Conservation (phyloP, 2,888 invertebrate species). For the Salticus scenicus region DNA sequence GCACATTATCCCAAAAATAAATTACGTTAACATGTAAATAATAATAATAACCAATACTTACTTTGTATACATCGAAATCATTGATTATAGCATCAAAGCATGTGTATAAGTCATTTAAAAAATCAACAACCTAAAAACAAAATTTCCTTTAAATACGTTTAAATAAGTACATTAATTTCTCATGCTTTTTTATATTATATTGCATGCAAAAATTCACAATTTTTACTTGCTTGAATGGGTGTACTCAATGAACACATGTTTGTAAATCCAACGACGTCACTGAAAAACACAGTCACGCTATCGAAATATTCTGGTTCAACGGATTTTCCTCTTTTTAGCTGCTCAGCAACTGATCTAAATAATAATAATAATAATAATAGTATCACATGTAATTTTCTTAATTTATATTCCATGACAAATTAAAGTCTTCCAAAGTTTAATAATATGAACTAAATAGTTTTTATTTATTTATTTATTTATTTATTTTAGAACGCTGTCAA, state of each 20-base stretch:
- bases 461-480: too few relatives aligned
- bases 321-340: conserved; percentile 77
- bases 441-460: too few relatives aligned
- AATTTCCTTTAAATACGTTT: neutral
- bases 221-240: conserved; percentile 75
- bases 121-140: conserved; percentile 79
- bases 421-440: too few relatives aligned
- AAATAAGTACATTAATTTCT: neutral
- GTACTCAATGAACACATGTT: conserved; percentile 78
- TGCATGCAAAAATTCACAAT: neutral
- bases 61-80: conserved; percentile 73
- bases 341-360: conserved; percentile 75
- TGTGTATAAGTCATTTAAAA: conserved; percentile 72
- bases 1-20: too few relatives aligned
- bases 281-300: conserved; percentile 77
- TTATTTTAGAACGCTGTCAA: too few relatives aligned
- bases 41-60: too few relatives aligned
- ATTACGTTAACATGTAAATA: too few relatives aligned
- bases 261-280: conserved; percentile 79
- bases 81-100: conserved; percentile 73
- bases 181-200: conserved; percentile 73
- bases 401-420: too few relatives aligned
- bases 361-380: too few relatives aligned
- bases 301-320: conserved; percentile 77
- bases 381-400: too few relatives aligned